These are phyloP conservation scores for Malurus alboscapulatus DNA, from an alignment of 2,113 vertebrate genomes.

Conservation along the genomic window DNA sequence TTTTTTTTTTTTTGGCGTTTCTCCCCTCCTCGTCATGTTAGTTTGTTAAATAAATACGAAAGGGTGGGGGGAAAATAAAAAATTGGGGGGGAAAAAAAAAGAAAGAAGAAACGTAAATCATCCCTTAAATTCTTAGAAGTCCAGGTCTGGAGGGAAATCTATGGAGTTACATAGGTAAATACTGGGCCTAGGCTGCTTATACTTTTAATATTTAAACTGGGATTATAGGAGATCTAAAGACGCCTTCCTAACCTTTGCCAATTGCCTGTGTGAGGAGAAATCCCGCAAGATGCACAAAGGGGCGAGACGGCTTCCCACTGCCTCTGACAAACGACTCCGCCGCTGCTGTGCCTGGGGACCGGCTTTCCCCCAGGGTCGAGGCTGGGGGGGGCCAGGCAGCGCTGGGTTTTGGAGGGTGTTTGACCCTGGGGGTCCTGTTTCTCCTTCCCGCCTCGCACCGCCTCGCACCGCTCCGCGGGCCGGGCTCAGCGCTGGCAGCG, in stretches of 20 bases:
- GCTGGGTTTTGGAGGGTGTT: too few relatives aligned
- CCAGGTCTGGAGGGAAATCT: conserved; percentile 52
- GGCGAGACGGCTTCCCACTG: neutral
- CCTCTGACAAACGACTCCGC: neutral
- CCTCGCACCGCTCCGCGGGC: neutral
- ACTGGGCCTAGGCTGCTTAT: conserved; percentile 58
- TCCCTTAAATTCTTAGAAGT: conserved; percentile 39
- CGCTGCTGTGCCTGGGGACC: neutral
- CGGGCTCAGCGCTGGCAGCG: neutral
- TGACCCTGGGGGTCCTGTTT: too few relatives aligned
- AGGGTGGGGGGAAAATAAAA: neutral
- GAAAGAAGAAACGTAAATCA: neutral
- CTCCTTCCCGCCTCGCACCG: neutral
- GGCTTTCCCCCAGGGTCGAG: neutral
- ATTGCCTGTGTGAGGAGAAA: conserved; percentile 47
- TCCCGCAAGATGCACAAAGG: neutral
- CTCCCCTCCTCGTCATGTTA: neutral
- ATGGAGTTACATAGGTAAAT: conserved; percentile 62
- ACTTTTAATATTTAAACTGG: conserved; percentile 74
- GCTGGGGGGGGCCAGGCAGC: neutral
- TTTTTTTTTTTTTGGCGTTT: neutral
- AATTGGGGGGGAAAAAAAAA: rapidly evolving
- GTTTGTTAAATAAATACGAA: conserved; percentile 18
- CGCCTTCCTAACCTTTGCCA: conserved; percentile 70
- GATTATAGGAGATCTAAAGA: conserved; percentile 60